Percentiles rank a stretch among this genome's conserved stretches.
These are phyloP conservation scores for Pangasius krempfi DNA, from an alignment of 2,797 vertebrate genomes.

Conservation along the genomic window DNA sequence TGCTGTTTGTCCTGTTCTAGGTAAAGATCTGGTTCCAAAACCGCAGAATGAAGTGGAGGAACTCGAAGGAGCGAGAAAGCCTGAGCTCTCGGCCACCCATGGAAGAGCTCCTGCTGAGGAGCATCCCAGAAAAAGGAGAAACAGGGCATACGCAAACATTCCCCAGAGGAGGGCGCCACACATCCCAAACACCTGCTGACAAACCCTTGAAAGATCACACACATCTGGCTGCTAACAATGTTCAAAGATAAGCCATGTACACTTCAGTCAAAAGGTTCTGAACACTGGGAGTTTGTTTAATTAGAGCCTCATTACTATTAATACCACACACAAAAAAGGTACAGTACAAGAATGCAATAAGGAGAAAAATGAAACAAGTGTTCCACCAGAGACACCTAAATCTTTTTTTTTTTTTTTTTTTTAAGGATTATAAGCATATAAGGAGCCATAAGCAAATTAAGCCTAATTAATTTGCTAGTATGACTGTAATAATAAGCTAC, in stretches of 20 bases:
- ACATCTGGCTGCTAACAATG: background rate
- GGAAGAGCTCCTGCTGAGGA: conserved; percentile 77
- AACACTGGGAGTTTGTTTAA: background rate
- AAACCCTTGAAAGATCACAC: conserved; percentile 27
- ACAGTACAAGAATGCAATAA: background rate
- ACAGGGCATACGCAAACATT: conserved; percentile 31
- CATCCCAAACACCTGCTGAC: background rate
- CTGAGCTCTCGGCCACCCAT: conserved; percentile 81
- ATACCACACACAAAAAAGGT: background rate
- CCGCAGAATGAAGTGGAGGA: conserved; percentile 97
- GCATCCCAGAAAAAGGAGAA: conserved; percentile 57
- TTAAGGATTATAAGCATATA: background rate
- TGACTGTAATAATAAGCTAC: background rate
- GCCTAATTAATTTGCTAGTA: background rate
- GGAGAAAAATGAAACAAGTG: background rate
- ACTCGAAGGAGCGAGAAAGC: conserved; percentile 94
- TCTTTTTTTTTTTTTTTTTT: background rate
- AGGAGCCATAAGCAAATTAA: background rate
- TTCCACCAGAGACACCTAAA: background rate
- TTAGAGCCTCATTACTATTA: background rate
- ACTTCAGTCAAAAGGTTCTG: background rate
- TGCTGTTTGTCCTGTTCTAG: conserved; percentile 67
- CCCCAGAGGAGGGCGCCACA: conserved; percentile 2
- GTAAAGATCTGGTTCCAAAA: conserved; percentile 99
- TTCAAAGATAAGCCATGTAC: conserved; percentile 25